A percentile compares a stretch with the other conserved stretches of the same genome.
These are phyloP conservation scores for Zaprionus tsacasi DNA, from an alignment of 1,140 invertebrate species.

Conservation along the genomic window DNA sequence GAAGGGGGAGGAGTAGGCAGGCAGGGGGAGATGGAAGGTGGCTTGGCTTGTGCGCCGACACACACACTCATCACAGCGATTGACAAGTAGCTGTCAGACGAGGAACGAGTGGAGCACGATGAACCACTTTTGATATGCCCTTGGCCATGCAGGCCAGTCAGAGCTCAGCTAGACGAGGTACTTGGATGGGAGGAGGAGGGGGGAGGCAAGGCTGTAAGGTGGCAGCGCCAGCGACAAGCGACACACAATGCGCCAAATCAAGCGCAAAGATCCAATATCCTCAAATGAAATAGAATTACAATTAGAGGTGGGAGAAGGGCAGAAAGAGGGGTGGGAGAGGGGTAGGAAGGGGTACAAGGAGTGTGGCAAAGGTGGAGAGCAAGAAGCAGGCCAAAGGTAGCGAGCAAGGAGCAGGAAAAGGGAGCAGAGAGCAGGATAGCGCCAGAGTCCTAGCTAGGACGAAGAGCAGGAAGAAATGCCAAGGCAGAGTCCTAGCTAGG, in stretches of 20 bases:
- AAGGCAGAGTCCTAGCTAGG: no score
- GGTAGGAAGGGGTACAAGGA: not conserved
- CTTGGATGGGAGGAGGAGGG: not conserved
- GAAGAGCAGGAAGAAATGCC: no score
- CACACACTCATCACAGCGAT: slow-evolving; percentile 73
- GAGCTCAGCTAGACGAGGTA: not conserved
- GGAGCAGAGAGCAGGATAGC: not conserved
- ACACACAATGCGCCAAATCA: slow-evolving; percentile 74
- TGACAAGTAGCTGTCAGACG: slow-evolving; percentile 80
- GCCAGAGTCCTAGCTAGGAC: not conserved
- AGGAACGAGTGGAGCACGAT: slow-evolving; percentile 40
- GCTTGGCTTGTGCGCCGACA: slow-evolving; percentile 25
- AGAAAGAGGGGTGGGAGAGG: no score
- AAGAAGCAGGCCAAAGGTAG: not conserved
- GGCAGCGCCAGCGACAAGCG: not conserved
- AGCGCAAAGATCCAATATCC: slow-evolving; percentile 79
- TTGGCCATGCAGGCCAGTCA: slow-evolving; percentile 29
- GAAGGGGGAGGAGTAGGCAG: not conserved
- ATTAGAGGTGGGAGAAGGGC: slow-evolving; percentile 16
- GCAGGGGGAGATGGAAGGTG: not conserved
- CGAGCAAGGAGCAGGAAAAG: not conserved
- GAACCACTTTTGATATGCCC: slow-evolving; percentile 68
- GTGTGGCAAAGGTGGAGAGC: not conserved
- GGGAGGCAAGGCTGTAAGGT: not conserved
- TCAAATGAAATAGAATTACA: slow-evolving; percentile 78